A percentile compares a stretch with the other conserved stretches of the same genome.
phyloP scores from a whole-genome alignment of 2,113 vertebrate genomes.

The Trematocara macrostoma region DNA sequence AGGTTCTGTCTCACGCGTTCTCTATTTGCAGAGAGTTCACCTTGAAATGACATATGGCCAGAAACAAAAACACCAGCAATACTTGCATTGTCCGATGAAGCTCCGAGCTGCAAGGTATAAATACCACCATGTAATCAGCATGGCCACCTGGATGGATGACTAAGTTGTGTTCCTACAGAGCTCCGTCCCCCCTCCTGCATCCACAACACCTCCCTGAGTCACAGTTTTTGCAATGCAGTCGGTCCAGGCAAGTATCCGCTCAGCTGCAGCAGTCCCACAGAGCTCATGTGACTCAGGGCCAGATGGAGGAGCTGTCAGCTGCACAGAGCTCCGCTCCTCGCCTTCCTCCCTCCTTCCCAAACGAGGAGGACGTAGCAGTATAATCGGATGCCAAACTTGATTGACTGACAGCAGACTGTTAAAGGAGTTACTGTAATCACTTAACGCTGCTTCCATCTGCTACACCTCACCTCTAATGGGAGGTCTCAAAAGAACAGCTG shows the following conservation, averaged over 20 bases:
- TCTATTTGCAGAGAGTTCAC: constrained; percentile 17
- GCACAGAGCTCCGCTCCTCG: neutral
- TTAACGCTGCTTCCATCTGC: constrained; percentile 60
- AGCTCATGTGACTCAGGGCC: constrained; percentile 45
- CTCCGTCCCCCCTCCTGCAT: constrained; percentile 1
- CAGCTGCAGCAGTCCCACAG: constrained; percentile 33
- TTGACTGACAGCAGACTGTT: constrained; percentile 40
- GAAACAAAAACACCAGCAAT: constrained; percentile 22
- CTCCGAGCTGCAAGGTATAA: constrained; percentile 65
- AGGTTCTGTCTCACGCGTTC: neutral
- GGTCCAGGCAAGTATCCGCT: constrained; percentile 13
- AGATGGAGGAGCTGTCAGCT: constrained; percentile 9
- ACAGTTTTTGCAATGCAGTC: neutral
- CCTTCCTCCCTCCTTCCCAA: constrained; percentile 12
- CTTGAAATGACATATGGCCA: constrained; percentile 26
- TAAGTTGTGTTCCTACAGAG: constrained; percentile 15
- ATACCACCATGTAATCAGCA: constrained; percentile 72
- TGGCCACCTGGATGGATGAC: constrained; percentile 39
- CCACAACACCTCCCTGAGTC: constrained; percentile 20
- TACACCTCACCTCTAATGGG: neutral
- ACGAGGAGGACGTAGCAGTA: neutral
- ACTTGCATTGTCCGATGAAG: constrained; percentile 68
- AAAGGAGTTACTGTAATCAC: constrained; percentile 70
- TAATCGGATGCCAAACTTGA: constrained; percentile 51
- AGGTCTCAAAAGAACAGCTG: neutral